These are phyloP conservation scores for Chloroclystis v-ata DNA, from an alignment of 2,888 invertebrate genomes.

Conservation along the genomic window DNA sequence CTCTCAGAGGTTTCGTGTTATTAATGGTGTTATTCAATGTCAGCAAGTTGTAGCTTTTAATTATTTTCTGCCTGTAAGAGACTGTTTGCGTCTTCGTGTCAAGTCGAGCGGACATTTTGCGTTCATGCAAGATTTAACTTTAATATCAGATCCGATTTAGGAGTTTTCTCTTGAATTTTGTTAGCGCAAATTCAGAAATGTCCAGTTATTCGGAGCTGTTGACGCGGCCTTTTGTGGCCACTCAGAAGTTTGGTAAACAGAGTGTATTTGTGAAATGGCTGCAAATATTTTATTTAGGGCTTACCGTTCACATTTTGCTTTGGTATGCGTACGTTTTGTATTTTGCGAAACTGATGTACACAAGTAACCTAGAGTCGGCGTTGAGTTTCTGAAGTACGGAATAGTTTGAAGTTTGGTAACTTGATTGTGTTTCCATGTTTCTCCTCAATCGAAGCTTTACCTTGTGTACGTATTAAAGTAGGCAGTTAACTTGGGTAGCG, in stretches of 20 bases:
- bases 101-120: slow-evolving; percentile 49
- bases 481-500: no score
- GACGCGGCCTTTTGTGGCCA: slow-evolving; percentile 5
- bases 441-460: slow-evolving; percentile 10
- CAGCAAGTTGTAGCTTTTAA: slow-evolving; percentile 63
- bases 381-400: neutral
- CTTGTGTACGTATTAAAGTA: slow-evolving; percentile 1
- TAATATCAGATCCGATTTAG: slow-evolving; percentile 32
- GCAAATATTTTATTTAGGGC: slow-evolving; percentile 10
- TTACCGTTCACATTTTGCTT: slow-evolving; percentile 7
- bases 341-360: slow-evolving; percentile 3
- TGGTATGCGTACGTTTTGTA: slow-evolving; percentile 2
- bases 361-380: neutral
- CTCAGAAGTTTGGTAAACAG: slow-evolving; percentile 14
- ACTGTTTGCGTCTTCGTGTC: slow-evolving; percentile 50
- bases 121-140: slow-evolving; percentile 52
- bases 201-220: slow-evolving; percentile 16
- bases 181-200: slow-evolving; percentile 23
- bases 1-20: slow-evolving; percentile 62
- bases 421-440: slow-evolving; percentile 20
- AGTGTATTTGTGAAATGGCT: slow-evolving; percentile 12
- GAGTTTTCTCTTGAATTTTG: slow-evolving; percentile 30
- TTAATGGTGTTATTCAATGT: slow-evolving; percentile 70
- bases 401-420: slow-evolving; percentile 11
- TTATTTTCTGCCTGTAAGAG: slow-evolving; percentile 57